phyloP scores from a whole-genome alignment of 92 coral and sea anemone genomes.

The Epizoanthus fatuus region DNA sequence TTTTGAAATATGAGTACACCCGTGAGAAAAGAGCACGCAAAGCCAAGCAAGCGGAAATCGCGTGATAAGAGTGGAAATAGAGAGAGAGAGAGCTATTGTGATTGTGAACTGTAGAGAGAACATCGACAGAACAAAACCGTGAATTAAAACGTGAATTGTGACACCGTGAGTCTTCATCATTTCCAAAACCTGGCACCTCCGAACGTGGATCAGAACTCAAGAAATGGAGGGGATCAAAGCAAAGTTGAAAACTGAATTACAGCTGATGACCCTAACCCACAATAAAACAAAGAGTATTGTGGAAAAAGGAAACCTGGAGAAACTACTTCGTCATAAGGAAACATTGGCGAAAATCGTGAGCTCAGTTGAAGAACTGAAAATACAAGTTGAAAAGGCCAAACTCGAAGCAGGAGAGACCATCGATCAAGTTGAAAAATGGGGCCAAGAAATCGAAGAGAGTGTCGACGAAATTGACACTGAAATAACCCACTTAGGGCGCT shows the following conservation, averaged over 20 bases:
- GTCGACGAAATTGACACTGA: slow-evolving; percentile 53
- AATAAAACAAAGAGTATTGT: slow-evolving; percentile 25
- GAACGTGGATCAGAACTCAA: background rate
- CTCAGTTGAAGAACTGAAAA: slow-evolving; percentile 31
- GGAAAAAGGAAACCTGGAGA: slow-evolving; percentile 46
- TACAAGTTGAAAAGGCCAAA: slow-evolving; percentile 47
- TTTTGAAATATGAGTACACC: too few relatives aligned
- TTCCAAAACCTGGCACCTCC: background rate
- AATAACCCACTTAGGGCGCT: slow-evolving; percentile 12
- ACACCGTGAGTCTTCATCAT: too few relatives aligned
- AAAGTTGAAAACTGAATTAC: slow-evolving; percentile 40
- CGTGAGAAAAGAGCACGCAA: too few relatives aligned
- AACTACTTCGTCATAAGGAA: slow-evolving; percentile 45
- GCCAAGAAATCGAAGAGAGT: slow-evolving; percentile 33
- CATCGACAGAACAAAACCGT: too few relatives aligned
- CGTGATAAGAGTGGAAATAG: too few relatives aligned
- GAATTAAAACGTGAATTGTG: too few relatives aligned
- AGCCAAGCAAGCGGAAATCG: too few relatives aligned
- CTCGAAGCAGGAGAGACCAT: slow-evolving; percentile 37
- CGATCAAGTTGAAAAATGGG: slow-evolving; percentile 51
- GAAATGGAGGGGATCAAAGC: slow-evolving; percentile 29
- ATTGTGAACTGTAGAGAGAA: too few relatives aligned
- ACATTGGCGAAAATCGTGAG: slow-evolving; percentile 24
- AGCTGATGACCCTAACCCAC: slow-evolving; percentile 24
- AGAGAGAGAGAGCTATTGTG: too few relatives aligned